Percentiles rank a stretch among this genome's conserved stretches.
Conservation (phyloP, 2,113 vertebrate species). For the Trematocara zebra region DNA sequence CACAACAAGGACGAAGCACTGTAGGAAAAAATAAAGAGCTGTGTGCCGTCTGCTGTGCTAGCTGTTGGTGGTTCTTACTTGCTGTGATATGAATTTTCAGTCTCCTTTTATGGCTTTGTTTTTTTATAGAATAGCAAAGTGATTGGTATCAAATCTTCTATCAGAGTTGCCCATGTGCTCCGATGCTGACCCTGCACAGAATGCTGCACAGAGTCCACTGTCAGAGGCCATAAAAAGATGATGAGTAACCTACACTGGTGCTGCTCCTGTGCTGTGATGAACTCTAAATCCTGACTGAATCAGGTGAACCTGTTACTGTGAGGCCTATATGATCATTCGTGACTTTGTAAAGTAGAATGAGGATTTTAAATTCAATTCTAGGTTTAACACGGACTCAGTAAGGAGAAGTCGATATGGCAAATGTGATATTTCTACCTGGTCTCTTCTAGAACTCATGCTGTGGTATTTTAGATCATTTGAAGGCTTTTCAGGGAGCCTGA, state of each 20-base stretch:
- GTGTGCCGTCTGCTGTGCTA: not conserved
- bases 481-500: not conserved
- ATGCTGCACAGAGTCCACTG: not conserved
- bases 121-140: not conserved
- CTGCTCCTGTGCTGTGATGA: not conserved
- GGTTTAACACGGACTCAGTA: not conserved
- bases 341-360: not conserved
- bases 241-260: not conserved
- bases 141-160: not conserved
- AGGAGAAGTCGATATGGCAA: not conserved
- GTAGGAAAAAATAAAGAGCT: not conserved
- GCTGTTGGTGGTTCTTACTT: not conserved
- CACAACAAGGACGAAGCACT: not conserved
- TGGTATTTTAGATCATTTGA: not conserved
- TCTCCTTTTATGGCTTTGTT: not conserved
- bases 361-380: not conserved
- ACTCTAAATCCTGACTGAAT: not conserved
- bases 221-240: not conserved
- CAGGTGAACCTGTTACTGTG: not conserved
- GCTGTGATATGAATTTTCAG: not conserved
- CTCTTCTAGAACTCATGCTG: not conserved
- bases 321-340: not conserved
- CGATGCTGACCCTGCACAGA: not conserved
- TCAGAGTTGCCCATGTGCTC: not conserved
- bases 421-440: not conserved